Evolutionary conservation across 2,113 vertebrate species (phyloP), one percentile per base, ranked within the genome.

Genomic region (Urocitellus parryii): DNA sequence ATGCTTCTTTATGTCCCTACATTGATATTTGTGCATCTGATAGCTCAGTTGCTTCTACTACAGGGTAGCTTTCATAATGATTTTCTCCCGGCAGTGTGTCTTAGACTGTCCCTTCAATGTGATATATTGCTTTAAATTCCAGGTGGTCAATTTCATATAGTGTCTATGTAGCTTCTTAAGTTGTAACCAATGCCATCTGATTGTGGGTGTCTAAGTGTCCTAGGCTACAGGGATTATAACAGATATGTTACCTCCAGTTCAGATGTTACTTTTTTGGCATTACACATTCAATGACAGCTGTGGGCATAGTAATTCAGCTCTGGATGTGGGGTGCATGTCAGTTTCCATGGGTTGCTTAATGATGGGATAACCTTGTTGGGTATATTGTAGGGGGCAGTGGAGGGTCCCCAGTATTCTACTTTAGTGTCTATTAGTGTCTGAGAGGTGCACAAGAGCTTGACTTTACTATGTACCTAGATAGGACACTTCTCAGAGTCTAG

Each of bases 361-460:
- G 32, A 16, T 34, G 67, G 67, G 67, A 2, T n/a, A 7, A 18
- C 34, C 17, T 70, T n/a, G 34, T 5, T 17, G 8, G 67, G 16
- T 12, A 13, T 14, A 8, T 34, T 0, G 1, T 58, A 17, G 5
- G 16, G 67, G 14, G 7, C 32, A 70, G 6, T 18, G 34, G 6
- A 6, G 17, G 14, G 14, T n/a, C 16, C 34, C 67, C 67, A 34
- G 17, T n/a, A 70, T 5, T 17, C 32, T 34, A 17, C 6, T 70
- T 8, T 70, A 70, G 14, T 70, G 32, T 68, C 27, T 67, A 32
- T 67, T 32, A 13, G 63, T 27, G 67, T 68, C 67, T 32, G 63
- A 68, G 34, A 70, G 67, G 14, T 70, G 16, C 16, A n/a, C 7
- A 24, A 5, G 67, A n/a, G 5, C 67, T 18, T 34, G 32, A 32